Conservation (phyloP, 2,113 vertebrate species). For the pig (Sus scrofa) region DNA sequence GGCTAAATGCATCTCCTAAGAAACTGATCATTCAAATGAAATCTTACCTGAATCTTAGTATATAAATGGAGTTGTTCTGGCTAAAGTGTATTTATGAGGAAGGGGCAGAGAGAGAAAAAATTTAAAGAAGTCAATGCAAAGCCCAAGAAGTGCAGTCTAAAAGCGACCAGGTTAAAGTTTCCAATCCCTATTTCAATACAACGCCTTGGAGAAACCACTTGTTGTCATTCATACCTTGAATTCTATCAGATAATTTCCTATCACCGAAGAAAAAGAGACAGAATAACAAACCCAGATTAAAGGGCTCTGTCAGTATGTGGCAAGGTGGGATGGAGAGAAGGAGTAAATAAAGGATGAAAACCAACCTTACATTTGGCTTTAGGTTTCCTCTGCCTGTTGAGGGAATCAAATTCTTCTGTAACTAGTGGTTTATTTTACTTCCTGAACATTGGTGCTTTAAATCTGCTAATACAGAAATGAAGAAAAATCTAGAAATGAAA, state of each 20-base stretch:
- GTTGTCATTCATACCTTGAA: not conserved
- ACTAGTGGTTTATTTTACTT: not conserved
- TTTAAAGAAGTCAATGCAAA: not conserved
- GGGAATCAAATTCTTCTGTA: not conserved
- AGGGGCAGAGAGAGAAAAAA: not conserved
- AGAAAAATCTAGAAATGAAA: slow-evolving; percentile 13
- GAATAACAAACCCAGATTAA: not conserved
- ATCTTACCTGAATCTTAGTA: not conserved
- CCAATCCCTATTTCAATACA: not conserved
- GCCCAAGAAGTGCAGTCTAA: slow-evolving; percentile 7
- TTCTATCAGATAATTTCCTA: not conserved
- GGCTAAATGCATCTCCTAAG: slow-evolving; percentile 6
- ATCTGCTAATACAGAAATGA: not conserved
- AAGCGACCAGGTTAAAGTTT: not conserved
- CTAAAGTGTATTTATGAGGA: not conserved
- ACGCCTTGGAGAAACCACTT: not conserved
- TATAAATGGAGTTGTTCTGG: not conserved
- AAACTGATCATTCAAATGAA: slow-evolving; percentile 41
- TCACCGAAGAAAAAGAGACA: not conserved
- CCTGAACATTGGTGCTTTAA: not conserved
- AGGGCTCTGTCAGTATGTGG: not conserved
- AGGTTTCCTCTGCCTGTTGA: not conserved
- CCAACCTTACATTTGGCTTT: not conserved
- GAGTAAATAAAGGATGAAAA: not conserved
- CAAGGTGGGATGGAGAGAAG: not conserved